These are phyloP conservation scores for Trichogramma dendrolimi DNA, from an alignment of 2,888 invertebrate genomes.

Conservation along the genomic window DNA sequence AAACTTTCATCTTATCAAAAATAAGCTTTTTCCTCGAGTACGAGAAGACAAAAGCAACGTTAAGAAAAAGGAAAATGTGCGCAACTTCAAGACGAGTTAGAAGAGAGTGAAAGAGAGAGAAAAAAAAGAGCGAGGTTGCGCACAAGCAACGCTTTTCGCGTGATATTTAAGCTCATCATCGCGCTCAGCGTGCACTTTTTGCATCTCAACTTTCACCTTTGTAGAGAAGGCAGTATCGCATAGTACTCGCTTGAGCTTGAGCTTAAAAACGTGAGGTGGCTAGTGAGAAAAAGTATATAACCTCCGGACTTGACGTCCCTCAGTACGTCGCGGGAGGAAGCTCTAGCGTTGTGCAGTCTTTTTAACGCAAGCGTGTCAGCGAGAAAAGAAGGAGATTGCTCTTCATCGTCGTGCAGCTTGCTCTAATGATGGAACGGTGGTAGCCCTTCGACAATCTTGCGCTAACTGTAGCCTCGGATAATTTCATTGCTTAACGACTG, in stretches of 20 bases:
- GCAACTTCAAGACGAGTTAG: too few species aligned
- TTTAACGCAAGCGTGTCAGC: not conserved
- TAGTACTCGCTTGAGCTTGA: too few species aligned
- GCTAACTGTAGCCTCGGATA: conserved; percentile 32
- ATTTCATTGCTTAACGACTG: conserved; percentile 39
- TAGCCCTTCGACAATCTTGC: conserved; percentile 33
- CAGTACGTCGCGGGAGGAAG: too few species aligned
- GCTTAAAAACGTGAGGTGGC: too few species aligned
- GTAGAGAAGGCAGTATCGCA: too few species aligned
- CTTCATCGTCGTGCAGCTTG: too few species aligned
- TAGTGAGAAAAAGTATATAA: too few species aligned
- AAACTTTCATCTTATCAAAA: conserved; percentile 1
- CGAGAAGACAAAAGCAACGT: not conserved
- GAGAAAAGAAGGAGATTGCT: not conserved
- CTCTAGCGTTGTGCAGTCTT: too few species aligned
- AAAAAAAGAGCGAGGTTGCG: not conserved
- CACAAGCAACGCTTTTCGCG: not conserved
- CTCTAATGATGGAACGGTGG: not conserved
- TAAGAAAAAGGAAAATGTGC: not conserved
- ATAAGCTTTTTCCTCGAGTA: not conserved
- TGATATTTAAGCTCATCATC: conserved; percentile 17
- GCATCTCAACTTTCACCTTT: too few species aligned
- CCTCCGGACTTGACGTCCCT: too few species aligned
- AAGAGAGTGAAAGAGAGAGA: not conserved
- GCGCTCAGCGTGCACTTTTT: too few species aligned